Base-by-base conservation (phyloP, 64 coral and sea anemone genomes). In the Montipora efflorescens region DNA sequence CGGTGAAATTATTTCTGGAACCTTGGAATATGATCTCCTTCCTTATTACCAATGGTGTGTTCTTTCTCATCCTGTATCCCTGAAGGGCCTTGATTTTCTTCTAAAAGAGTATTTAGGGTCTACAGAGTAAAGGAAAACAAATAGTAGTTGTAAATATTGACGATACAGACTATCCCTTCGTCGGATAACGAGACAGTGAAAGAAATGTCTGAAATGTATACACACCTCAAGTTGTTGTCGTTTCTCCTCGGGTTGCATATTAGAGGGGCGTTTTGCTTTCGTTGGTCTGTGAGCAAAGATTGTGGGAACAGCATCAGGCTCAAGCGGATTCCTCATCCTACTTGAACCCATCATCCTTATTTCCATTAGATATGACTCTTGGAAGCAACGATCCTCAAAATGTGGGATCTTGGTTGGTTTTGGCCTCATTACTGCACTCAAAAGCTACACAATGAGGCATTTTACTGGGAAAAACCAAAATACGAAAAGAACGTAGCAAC, bases 221-320 rank as follows among this genome's bases (percentile, higher is more conserved):
- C 82, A 79, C 19, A 87, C 91, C 75, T 80, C 74, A 8, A 47
- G 11, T 5, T 59, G 52, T 87, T 87, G 48, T 93, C 73, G 64
- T 51, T 93, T 93, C 49, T 88, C 55, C 49, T 59, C 77, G 0
- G 84, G 59, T 59, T 55, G 52, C 11, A 70, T 59, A 61, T 84
- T 93, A 1, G 84, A 55, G 18, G 19, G 9, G 0, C 84, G 73
- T 51, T 7, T 47, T 22, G 4, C 2, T 43, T 55, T 11, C 7
- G 57, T 14, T 44, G 62, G 75, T 81, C 88, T 93, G 49, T 93
- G 84, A 10, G 83, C 5, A 72, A 93, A 93, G 4, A 88, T 72
- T 13, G 84, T 88, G 0, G 84, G 92, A 16, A 93, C 23, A 43
- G 47, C 77, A 10, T 45, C 83, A 23, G 92, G 47, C 7, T 79